These are phyloP conservation scores for Meteorus cinctellus DNA, from an alignment of 2,888 invertebrate genomes.

Conservation along the genomic window DNA sequence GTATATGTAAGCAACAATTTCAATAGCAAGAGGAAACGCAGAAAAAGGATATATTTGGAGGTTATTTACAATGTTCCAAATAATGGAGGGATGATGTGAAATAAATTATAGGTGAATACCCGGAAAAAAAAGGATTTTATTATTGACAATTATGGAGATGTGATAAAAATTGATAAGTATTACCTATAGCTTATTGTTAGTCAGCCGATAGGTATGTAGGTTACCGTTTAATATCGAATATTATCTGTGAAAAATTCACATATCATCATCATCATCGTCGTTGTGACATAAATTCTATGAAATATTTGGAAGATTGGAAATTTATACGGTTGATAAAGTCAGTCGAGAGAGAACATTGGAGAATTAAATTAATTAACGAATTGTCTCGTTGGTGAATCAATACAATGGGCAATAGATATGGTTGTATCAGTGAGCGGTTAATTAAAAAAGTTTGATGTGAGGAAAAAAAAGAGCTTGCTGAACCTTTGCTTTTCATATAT, in stretches of 20 bases:
- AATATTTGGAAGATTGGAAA: neutral
- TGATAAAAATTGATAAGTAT: neutral
- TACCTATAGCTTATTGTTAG: no score
- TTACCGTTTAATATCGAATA: neutral
- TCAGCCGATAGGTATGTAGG: neutral
- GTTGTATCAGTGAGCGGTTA: neutral
- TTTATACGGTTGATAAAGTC: neutral
- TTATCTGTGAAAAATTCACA: neutral
- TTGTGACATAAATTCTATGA: neutral
- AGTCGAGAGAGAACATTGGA: neutral
- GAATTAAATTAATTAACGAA: slow-evolving; percentile 18
- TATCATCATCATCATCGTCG: neutral
- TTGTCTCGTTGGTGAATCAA: slow-evolving; percentile 11
- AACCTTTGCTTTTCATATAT: slow-evolving; percentile 1
- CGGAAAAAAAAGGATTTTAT: neutral
- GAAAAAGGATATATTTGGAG: neutral
- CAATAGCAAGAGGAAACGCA: neutral
- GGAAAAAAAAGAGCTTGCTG: slow-evolving; percentile 17
- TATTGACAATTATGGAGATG: neutral
- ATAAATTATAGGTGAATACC: neutral
- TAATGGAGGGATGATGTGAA: neutral
- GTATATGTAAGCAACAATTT: neutral
- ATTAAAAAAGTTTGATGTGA: slow-evolving; percentile 32
- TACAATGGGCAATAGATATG: slow-evolving; percentile 9
- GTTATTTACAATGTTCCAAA: slow-evolving; percentile 19